These are phyloP conservation scores for Denticeps clupeoides DNA, from an alignment of 2,797 vertebrate genomes.

Conservation along the genomic window DNA sequence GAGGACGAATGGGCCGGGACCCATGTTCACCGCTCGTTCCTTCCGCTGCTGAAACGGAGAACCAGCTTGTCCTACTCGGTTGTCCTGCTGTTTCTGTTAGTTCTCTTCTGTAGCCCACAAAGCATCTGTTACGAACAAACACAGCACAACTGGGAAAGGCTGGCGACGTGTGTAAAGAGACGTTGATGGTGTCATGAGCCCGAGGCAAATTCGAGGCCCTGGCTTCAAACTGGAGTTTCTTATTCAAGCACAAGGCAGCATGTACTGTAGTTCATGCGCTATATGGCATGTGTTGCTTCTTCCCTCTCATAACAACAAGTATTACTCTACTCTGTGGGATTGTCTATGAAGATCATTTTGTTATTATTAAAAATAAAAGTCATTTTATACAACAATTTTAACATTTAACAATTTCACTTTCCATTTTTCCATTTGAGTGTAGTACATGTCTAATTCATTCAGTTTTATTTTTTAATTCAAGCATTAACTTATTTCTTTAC, in stretches of 20 bases:
- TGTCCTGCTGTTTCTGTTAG: not conserved
- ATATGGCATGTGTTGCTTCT: not conserved
- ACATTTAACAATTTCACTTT: too few species aligned
- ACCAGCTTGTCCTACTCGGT: not conserved
- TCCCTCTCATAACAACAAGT: conserved; percentile 1
- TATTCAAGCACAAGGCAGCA: not conserved
- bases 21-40: too few species aligned
- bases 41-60: too few species aligned
- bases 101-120: not conserved
- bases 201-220: too few species aligned
- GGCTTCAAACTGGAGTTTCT: not conserved
- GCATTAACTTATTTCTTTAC: too few species aligned
- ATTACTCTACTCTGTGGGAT: conserved; percentile 1
- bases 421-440: too few species aligned
- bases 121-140: not conserved
- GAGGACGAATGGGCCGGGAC: too few species aligned
- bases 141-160: too few species aligned
- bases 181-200: not conserved
- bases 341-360: not conserved
- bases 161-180: too few species aligned
- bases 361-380: not conserved
- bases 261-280: not conserved
- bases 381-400: not conserved
- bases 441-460: too few species aligned
- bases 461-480: too few species aligned